Evolutionary conservation across 2,888 invertebrate genomes (phyloP).

Genomic region (Catocala sponsa): DNA sequence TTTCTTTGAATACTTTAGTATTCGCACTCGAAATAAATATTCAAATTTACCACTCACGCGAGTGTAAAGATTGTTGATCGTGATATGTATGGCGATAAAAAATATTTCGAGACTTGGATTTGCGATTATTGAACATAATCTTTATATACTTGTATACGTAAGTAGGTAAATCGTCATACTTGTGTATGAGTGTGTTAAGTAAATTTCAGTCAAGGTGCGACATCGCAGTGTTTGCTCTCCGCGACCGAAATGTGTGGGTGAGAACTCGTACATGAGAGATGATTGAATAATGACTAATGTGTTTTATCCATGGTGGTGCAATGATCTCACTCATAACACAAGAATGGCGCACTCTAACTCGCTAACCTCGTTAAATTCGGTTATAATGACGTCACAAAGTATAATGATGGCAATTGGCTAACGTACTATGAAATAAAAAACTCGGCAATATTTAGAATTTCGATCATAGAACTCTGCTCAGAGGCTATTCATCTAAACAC

Average conservation of each 20-base stretch:
- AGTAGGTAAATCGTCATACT: slow-evolving; percentile 28
- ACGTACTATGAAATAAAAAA: slow-evolving; percentile 48
- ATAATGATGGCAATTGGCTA: slow-evolving; percentile 43
- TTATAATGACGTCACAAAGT: slow-evolving; percentile 43
- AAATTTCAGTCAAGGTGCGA: slow-evolving; percentile 57
- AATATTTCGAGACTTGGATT: not conserved
- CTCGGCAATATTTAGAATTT: slow-evolving; percentile 59
- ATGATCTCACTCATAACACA: slow-evolving; percentile 60
- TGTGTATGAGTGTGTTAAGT: slow-evolving; percentile 42
- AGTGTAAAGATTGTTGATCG: too few relatives aligned
- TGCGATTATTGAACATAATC: slow-evolving; percentile 20
- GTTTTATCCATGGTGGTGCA: slow-evolving; percentile 66
- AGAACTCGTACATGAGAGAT: slow-evolving; percentile 56
- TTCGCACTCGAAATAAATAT: too few relatives aligned
- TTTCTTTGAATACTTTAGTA: slow-evolving; percentile 9
- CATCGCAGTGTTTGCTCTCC: slow-evolving; percentile 61
- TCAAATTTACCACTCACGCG: too few relatives aligned
- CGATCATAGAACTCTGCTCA: slow-evolving; percentile 70
- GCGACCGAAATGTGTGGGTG: slow-evolving; percentile 59
- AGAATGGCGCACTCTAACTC: slow-evolving; percentile 30
- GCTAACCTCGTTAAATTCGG: slow-evolving; percentile 43
- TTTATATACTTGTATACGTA: not conserved
- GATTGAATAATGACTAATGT: slow-evolving; percentile 65
- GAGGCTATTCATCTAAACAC: slow-evolving; percentile 74
- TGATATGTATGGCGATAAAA: too few relatives aligned